Percentiles rank a stretch among this genome's conserved stretches.
Evolutionary conservation across 2,888 invertebrate genomes (phyloP).

Genomic region (Aricia artaxerxes): DNA sequence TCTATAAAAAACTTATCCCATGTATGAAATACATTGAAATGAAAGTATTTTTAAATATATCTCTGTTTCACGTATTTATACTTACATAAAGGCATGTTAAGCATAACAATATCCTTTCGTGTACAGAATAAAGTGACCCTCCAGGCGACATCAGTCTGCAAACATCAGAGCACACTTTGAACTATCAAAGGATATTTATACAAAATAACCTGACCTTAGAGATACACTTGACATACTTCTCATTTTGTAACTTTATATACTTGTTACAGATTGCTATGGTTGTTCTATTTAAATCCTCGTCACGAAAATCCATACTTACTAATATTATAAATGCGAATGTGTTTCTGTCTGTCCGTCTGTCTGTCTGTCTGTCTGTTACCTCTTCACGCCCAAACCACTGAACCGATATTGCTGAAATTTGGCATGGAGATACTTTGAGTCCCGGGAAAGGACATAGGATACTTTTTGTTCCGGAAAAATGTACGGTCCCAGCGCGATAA

Average conservation of each 20-base stretch:
- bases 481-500: no score
- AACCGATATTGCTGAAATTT: no score
- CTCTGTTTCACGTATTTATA: background rate
- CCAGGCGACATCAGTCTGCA: background rate
- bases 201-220: constrained; percentile 10
- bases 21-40: background rate
- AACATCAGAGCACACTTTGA: constrained; percentile 8
- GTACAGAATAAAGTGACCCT: constrained; percentile 7
- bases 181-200: constrained; percentile 9
- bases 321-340: no score
- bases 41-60: background rate
- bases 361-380: no score
- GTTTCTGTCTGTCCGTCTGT: no score
- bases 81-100: background rate
- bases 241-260: background rate
- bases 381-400: no score
- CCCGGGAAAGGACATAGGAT: no score
- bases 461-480: no score
- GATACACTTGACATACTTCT: background rate
- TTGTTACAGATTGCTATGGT: background rate
- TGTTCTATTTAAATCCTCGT: no score
- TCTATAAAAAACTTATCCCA: background rate
- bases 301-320: no score
- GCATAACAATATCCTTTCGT: background rate
- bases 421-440: no score